Percentiles rank a stretch among this genome's conserved stretches.
Evolutionary conservation across 2,888 invertebrate species (phyloP).

Genomic region (Drosophila meridiana): DNA sequence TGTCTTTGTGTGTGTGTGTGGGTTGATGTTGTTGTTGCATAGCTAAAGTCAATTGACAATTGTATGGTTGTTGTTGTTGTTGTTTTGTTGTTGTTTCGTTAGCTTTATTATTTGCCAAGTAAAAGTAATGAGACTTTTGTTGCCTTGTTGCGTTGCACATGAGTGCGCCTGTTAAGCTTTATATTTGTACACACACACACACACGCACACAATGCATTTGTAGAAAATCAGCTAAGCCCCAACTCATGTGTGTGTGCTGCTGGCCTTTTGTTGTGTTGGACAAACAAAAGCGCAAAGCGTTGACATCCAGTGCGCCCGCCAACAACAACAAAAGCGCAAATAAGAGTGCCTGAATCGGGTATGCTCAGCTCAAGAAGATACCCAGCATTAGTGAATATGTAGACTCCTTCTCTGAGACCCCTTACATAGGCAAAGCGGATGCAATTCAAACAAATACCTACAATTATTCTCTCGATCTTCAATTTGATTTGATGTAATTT

Average conservation of each 20-base stretch:
- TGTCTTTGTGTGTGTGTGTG: background rate
- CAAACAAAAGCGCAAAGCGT: slow-evolving; percentile 76
- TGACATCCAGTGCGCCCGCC: slow-evolving; percentile 58
- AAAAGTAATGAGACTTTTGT: slow-evolving; percentile 81
- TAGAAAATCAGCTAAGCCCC: slow-evolving; percentile 42
- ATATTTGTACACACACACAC: slow-evolving; percentile 45
- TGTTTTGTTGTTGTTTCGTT: slow-evolving; percentile 38
- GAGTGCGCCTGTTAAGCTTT: slow-evolving; percentile 71
- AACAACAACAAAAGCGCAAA: slow-evolving; percentile 13
- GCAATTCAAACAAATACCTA: background rate
- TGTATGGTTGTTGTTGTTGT: slow-evolving; percentile 24
- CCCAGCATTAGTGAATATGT: background rate
- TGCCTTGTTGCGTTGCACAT: slow-evolving; percentile 79
- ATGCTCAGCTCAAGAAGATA: background rate
- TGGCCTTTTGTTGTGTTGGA: slow-evolving; percentile 73
- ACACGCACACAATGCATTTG: slow-evolving; percentile 27
- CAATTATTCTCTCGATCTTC: background rate
- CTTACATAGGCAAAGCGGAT: too few species aligned
- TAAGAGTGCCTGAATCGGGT: background rate
- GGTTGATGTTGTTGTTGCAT: background rate
- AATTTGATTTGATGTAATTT: background rate
- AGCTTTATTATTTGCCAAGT: slow-evolving; percentile 80
- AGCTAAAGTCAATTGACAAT: slow-evolving; percentile 70
- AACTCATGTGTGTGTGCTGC: slow-evolving; percentile 7
- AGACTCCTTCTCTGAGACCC: too few species aligned